Evolutionary conservation across 2,888 invertebrate species (phyloP).

Genomic region (Blastobasis lacticolella): DNA sequence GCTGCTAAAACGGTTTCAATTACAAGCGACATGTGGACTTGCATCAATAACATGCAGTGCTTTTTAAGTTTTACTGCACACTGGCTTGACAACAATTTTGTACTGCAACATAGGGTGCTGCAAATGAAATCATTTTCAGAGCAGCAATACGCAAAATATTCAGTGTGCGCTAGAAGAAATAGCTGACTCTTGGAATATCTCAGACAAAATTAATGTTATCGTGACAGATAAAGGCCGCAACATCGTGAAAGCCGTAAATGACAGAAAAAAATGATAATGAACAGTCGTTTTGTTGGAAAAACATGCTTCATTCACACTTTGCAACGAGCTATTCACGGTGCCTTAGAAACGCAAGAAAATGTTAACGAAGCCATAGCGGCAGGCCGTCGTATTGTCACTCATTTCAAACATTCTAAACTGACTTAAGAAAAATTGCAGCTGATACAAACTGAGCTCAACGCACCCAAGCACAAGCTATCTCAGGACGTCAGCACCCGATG

Average conservation of each 20-base stretch:
- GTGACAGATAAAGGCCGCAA: background rate
- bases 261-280: too few species aligned
- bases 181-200: background rate
- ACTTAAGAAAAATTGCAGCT: background rate
- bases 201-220: background rate
- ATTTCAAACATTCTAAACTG: background rate
- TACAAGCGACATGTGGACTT: background rate
- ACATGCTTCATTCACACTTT: background rate
- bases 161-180: background rate
- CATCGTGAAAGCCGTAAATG: background rate
- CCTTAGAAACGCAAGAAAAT: background rate
- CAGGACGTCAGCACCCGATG: background rate
- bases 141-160: background rate
- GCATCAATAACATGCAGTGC: background rate
- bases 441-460: background rate
- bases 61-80: background rate
- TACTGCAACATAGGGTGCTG: constrained; percentile 8
- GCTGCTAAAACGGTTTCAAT: background rate
- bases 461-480: background rate
- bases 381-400: background rate
- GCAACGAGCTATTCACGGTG: background rate
- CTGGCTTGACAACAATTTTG: constrained; percentile 5
- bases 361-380: background rate
- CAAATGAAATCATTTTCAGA: background rate
- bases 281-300: background rate